A percentile compares a stretch with the other conserved stretches of the same genome.
Evolutionary conservation across 2,113 vertebrate species (phyloP).

Genomic region (Poecile atricapillus): DNA sequence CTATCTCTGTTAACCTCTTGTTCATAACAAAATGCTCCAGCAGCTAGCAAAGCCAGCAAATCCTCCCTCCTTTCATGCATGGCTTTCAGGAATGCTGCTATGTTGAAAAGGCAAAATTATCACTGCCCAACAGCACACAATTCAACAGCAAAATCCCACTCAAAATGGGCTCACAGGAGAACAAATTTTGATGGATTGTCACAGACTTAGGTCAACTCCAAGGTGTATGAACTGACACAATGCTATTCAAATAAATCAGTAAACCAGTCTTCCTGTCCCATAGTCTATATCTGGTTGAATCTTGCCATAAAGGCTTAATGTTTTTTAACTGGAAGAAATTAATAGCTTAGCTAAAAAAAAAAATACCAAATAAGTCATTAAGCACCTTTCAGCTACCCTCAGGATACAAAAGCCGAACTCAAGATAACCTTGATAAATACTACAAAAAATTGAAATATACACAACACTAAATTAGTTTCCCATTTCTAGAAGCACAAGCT

Average conservation of each 20-base stretch:
- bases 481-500: background rate
- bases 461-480: background rate
- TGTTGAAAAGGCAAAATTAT: conserved; percentile 9
- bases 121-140: background rate
- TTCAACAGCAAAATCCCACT: conserved; percentile 16
- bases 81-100: background rate
- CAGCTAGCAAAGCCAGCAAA: background rate
- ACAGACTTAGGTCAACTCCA: background rate
- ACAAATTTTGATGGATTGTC: background rate
- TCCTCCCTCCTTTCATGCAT: background rate
- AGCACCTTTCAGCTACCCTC: background rate
- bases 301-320: background rate
- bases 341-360: background rate
- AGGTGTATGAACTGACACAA: background rate
- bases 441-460: background rate
- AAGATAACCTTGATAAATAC: background rate
- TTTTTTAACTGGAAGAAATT: background rate
- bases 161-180: background rate
- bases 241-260: background rate
- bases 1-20: background rate
- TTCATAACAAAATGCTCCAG: background rate
- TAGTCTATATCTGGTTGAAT: background rate
- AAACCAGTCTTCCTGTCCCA: background rate
- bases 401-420: background rate
- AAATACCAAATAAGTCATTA: background rate